Base-by-base conservation (phyloP, 2,888 invertebrate species). In the Nycteola revayana region DNA sequence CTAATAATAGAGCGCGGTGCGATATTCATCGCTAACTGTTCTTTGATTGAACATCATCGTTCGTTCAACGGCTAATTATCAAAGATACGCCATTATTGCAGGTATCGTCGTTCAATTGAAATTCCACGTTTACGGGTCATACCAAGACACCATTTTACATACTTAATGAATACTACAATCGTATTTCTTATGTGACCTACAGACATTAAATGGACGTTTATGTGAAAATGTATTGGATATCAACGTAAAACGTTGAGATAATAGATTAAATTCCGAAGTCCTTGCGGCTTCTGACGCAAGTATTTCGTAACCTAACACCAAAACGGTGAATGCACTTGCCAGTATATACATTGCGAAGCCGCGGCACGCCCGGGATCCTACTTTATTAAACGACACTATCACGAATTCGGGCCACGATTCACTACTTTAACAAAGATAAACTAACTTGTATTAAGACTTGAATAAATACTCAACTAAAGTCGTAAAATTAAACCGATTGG, bases 21-120 rank as follows among this genome's bases (percentile, higher is more conserved):
- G 77, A 79, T 80, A 76, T 70, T 70, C 66, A 80, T 78, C 73
- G 70, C 70, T 82, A 80, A 82, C 81, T 78, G 80, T 81, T 78
- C 71, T 74, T 62, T 69, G 79, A 77, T 74, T 67, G 71, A 74
- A 72, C 66, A 70, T 70, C 69, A 62, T 62, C 54, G 56, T 60
- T 59, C 50, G 51, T 62, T 66, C 61, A 56, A 59, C 42, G 40
- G 57, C 58, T 79, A 80, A 79, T 79, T 79, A 75, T 66, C 51
- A 46, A 43, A 60, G 64, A 70, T 70, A 64, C 50, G 49, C 53
- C 50, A 64, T 69, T 62, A 66, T 49, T 41, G 38, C 37, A 44
- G 34, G 41, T 43, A 39, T 55, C 53, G 55, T 66, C 33, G 43
- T 22, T 63, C 57, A 62, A 68, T 66, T 60, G 65, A 59, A 67